Conservation (phyloP, 2,888 invertebrate species). For the Cephonodes hylas region DNA sequence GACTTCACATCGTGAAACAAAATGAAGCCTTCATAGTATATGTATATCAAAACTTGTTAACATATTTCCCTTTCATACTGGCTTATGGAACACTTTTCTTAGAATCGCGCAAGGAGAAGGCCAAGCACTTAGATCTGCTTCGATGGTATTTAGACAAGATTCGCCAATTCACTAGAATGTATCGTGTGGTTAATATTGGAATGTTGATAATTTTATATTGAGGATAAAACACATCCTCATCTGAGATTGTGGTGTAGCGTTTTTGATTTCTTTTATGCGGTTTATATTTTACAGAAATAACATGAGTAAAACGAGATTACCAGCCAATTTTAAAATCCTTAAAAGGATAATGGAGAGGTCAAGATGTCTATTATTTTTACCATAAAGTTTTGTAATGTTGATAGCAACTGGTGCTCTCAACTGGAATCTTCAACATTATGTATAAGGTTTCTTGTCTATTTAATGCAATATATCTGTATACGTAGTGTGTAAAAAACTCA, state of each 20-base stretch:
- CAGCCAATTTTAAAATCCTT: neutral
- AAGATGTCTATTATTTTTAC: neutral
- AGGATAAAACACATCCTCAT: neutral
- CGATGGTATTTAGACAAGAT: neutral
- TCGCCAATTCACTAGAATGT: neutral
- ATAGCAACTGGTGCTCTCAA: neutral
- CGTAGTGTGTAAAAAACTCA: neutral
- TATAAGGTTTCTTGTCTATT: neutral
- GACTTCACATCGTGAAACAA: neutral
- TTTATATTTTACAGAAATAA: neutral
- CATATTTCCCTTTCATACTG: neutral
- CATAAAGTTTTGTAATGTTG: neutral
- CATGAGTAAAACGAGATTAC: neutral
- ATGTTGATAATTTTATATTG: neutral
- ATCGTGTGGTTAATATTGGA: neutral
- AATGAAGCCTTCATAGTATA: neutral
- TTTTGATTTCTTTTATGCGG: neutral
- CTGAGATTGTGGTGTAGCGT: neutral
- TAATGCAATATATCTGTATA: neutral
- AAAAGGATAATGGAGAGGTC: neutral
- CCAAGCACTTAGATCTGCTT: slow-evolving; percentile 16
- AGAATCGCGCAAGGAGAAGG: slow-evolving; percentile 40
- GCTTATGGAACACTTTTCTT: slow-evolving; percentile 26
- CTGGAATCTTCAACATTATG: neutral
- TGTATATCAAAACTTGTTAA: neutral